Percentiles rank a stretch among this genome's conserved stretches.
Evolutionary conservation across 1,140 invertebrate genomes (phyloP).

Genomic region (Sycobia sp.): DNA sequence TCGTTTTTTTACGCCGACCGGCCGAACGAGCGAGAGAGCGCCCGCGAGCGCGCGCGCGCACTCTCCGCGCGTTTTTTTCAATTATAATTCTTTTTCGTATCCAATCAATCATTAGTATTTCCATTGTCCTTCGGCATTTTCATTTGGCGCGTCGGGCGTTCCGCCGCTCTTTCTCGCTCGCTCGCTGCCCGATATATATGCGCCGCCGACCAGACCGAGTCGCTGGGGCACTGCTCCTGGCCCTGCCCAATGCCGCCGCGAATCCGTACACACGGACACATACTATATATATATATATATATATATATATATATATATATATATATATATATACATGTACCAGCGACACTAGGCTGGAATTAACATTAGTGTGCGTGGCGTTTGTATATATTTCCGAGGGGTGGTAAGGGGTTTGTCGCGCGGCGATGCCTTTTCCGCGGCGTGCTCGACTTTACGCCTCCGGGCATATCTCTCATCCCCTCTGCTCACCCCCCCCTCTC

Average conservation of each 20-base stretch:
- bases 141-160: constrained; percentile 60
- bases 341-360: too few species aligned
- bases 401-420: neutral
- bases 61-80: constrained; percentile 60
- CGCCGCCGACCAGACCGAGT: neutral
- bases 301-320: too few species aligned
- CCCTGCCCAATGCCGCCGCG: neutral
- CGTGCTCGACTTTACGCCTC: neutral
- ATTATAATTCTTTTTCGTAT: constrained; percentile 65
- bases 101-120: constrained; percentile 65
- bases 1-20: constrained; percentile 11
- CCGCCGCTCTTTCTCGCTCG: constrained; percentile 43
- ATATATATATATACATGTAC: too few species aligned
- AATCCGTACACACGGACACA: too few species aligned
- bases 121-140: constrained; percentile 64
- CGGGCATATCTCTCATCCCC: too few species aligned
- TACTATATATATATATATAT: too few species aligned
- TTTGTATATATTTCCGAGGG: too few species aligned
- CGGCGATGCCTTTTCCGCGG: constrained; percentile 1
- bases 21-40: neutral
- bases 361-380: too few species aligned
- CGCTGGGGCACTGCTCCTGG: neutral
- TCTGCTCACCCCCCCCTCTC: too few species aligned
- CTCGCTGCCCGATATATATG: constrained; percentile 1
- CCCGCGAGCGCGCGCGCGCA: constrained; percentile 31